Conservation (phyloP, 2,113 vertebrate species). For the Pelecanus crispus region DNA sequence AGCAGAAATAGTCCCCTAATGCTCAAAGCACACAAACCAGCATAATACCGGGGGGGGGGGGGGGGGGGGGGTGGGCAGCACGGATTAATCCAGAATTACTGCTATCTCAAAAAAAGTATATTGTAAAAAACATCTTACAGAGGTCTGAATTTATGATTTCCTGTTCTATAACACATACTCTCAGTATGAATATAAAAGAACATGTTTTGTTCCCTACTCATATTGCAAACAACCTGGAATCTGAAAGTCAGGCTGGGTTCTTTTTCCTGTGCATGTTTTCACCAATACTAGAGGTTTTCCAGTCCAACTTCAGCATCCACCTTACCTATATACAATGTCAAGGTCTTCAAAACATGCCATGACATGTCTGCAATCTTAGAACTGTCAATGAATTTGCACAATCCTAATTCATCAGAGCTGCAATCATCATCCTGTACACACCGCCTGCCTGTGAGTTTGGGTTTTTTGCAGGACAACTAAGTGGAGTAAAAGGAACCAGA, state of each 20-base stretch:
- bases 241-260: background rate
- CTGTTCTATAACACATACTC: background rate
- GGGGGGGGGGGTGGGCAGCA: no score
- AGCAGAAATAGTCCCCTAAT: background rate
- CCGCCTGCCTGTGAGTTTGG: background rate
- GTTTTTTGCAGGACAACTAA: background rate
- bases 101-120: no score
- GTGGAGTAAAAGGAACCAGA: background rate
- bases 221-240: background rate
- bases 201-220: background rate
- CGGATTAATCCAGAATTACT: no score
- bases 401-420: background rate
- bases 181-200: background rate
- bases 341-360: background rate
- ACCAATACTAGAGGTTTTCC: background rate
- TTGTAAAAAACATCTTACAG: background rate
- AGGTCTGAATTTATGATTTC: background rate
- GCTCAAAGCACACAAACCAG: background rate
- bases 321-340: background rate
- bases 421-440: background rate
- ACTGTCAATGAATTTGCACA: background rate
- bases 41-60: rapidly evolving
- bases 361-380: background rate
- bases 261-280: background rate
- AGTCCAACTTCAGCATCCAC: background rate